Conservation (phyloP, 1,140 invertebrate species). For the Yoshiicerus persimilis region DNA sequence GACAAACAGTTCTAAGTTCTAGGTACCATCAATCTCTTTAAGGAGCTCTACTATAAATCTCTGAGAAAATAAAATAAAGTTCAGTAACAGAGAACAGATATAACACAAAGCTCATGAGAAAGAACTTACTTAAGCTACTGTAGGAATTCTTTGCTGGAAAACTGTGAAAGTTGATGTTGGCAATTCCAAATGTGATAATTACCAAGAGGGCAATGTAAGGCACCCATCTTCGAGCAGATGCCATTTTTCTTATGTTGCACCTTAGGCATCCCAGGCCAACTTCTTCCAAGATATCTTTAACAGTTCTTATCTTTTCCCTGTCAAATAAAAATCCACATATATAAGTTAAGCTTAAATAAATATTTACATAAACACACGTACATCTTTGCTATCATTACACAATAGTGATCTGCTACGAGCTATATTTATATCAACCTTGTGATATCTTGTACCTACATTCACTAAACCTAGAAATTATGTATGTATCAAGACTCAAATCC, state of each 20-base stretch:
- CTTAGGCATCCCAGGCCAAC: neutral
- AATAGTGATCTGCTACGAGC: too few species aligned
- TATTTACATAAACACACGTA: too few species aligned
- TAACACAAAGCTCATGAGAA: neutral
- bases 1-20: too few species aligned
- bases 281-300: neutral
- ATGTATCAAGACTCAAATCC: too few species aligned
- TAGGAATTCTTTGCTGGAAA: neutral
- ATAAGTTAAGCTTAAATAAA: too few species aligned
- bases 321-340: neutral
- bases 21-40: neutral
- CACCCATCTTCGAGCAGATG: constrained; percentile 16
- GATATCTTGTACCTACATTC: too few species aligned
- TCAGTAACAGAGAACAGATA: too few species aligned
- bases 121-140: constrained; percentile 11
- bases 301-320: neutral
- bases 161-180: constrained; percentile 30
- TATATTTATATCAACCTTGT: too few species aligned
- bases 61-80: neutral
- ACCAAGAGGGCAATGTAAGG: constrained; percentile 25
- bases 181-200: constrained; percentile 20
- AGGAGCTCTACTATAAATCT: neutral
- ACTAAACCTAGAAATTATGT: too few species aligned
- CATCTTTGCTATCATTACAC: too few species aligned
- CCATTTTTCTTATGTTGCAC: neutral